A percentile compares a stretch with the other conserved stretches of the same genome.
phyloP scores from a whole-genome alignment of 2,113 vertebrate genomes.

The Poeciliopsis prolifica region DNA sequence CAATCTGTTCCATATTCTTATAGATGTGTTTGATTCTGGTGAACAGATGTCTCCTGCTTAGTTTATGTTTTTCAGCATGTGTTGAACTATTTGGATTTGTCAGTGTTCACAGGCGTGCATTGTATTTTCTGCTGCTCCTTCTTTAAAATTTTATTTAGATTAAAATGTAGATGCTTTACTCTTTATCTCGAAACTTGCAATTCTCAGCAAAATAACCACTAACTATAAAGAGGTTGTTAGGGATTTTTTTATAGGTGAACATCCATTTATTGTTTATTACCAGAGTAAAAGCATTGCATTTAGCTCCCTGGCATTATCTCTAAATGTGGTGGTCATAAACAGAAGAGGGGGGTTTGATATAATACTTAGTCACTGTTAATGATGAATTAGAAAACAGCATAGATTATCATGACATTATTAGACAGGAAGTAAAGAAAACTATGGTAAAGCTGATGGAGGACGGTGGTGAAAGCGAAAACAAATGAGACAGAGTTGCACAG shows the following conservation, averaged over 20 bases:
- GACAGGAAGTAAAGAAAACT: background rate
- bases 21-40: conserved; percentile 52
- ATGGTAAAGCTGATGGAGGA: conserved; percentile 3
- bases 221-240: conserved; percentile 1
- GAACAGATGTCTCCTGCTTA: conserved; percentile 61
- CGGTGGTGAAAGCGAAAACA: conserved; percentile 51
- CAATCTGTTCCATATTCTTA: conserved; percentile 63
- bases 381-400: conserved; percentile 6
- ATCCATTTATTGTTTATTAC: conserved; percentile 11
- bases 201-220: conserved; percentile 1
- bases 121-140: conserved; percentile 5
- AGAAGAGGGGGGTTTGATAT: background rate
- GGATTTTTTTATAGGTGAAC: conserved; percentile 8
- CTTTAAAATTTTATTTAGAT: background rate
- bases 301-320: background rate
- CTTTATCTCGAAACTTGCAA: background rate
- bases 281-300: background rate
- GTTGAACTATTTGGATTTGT: conserved; percentile 26
- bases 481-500: conserved; percentile 62
- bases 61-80: conserved; percentile 16
- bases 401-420: background rate
- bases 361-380: background rate
- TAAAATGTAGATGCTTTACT: background rate
- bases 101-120: conserved; percentile 17
- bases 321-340: background rate